phyloP scores from a whole-genome alignment of 2,888 invertebrate genomes.

The Hylaea fasciaria region DNA sequence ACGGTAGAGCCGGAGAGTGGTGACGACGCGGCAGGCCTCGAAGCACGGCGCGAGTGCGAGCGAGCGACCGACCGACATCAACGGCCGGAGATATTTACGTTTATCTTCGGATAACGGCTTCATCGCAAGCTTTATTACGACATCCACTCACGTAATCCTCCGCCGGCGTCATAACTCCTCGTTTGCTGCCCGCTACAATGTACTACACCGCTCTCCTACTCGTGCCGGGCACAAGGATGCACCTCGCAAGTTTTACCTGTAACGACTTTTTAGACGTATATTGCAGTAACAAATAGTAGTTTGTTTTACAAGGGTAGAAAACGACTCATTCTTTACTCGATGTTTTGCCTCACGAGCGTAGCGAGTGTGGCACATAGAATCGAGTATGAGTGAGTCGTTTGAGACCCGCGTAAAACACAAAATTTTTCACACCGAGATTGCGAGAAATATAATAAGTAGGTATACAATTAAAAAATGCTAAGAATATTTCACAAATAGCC shows the following conservation, averaged over 20 bases:
- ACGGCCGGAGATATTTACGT: constrained; percentile 82
- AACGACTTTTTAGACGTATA: constrained; percentile 37
- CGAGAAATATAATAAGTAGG: too few relatives aligned
- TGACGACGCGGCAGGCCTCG: constrained; percentile 36
- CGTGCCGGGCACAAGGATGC: constrained; percentile 57
- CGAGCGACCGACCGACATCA: constrained; percentile 63
- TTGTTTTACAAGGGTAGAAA: too few relatives aligned
- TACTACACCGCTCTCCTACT: constrained; percentile 76
- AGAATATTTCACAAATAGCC: too few relatives aligned
- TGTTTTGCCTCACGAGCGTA: too few relatives aligned
- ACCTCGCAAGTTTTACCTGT: constrained; percentile 45
- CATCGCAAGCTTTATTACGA: constrained; percentile 85
- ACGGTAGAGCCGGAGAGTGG: constrained; percentile 37
- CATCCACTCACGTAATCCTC: constrained; percentile 85
- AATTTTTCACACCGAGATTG: too few relatives aligned
- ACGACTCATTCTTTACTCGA: too few relatives aligned
- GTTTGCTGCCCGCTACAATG: constrained; percentile 81
- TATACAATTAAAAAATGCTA: too few relatives aligned
- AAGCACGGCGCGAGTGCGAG: constrained; percentile 47
- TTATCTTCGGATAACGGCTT: constrained; percentile 84
- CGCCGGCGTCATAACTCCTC: constrained; percentile 83
- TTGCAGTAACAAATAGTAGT: constrained; percentile 27
- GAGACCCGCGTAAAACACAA: too few relatives aligned
- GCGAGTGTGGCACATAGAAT: too few relatives aligned
- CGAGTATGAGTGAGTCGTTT: too few relatives aligned